Conservation (phyloP, 2,888 invertebrate genomes). For the Platycheirus rosarum region DNA sequence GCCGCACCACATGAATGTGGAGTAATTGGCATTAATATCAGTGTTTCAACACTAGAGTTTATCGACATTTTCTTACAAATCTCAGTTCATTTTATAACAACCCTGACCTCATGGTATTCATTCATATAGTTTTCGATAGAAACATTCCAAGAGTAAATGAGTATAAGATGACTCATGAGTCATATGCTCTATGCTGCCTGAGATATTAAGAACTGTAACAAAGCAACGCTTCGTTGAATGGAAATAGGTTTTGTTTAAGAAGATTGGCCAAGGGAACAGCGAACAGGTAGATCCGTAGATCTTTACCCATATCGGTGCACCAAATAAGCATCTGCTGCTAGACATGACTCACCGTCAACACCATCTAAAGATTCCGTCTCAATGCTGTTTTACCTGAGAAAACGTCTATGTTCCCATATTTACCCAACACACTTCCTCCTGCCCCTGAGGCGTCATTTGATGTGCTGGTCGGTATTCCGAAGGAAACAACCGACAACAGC, state of each 20-base stretch:
- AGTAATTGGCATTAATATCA: too few species aligned
- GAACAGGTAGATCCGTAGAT: slow-evolving; percentile 45
- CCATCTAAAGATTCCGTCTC: slow-evolving; percentile 7
- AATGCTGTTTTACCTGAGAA: slow-evolving; percentile 33
- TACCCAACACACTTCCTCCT: slow-evolving; percentile 63
- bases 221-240: slow-evolving; percentile 6
- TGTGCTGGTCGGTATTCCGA: slow-evolving; percentile 7
- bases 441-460: slow-evolving; percentile 1
- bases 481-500: background rate
- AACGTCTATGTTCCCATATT: slow-evolving; percentile 51
- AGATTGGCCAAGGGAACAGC: slow-evolving; percentile 19
- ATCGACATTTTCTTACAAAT: too few species aligned
- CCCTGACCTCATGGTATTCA: background rate
- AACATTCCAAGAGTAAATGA: background rate
- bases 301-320: background rate
- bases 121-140: too few species aligned
- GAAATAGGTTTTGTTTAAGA: background rate
- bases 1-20: too few species aligned
- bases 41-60: too few species aligned
- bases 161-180: slow-evolving; percentile 20
- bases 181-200: slow-evolving; percentile 9
- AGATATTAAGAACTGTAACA: slow-evolving; percentile 24
- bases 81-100: background rate
- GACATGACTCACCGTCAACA: slow-evolving; percentile 51
- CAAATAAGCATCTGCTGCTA: slow-evolving; percentile 46